phyloP scores from a whole-genome alignment of 2,113 vertebrate genomes.

The Phyllostomus discolor region DNA sequence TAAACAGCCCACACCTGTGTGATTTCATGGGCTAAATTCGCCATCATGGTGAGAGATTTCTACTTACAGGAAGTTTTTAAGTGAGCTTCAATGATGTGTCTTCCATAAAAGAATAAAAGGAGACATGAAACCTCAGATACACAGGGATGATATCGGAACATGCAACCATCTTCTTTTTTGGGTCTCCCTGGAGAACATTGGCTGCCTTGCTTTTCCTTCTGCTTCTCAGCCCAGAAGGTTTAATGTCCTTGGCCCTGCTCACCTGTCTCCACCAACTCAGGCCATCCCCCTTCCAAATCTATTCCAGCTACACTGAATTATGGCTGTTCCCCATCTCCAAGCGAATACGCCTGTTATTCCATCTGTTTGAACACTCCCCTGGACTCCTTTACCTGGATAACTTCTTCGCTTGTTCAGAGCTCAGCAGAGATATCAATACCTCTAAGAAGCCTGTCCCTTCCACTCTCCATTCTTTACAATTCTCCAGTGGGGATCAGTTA shows the following conservation, averaged over 20 bases:
- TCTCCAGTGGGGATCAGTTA: neutral
- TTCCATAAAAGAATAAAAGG: constrained; percentile 51
- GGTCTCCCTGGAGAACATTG: neutral
- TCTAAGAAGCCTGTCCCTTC: neutral
- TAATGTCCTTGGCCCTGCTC: neutral
- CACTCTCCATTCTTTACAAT: neutral
- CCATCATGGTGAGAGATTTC: constrained; percentile 61
- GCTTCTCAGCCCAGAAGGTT: neutral
- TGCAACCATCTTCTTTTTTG: neutral
- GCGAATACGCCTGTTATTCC: neutral
- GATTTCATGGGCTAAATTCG: constrained; percentile 63
- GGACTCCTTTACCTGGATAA: neutral
- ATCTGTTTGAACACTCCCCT: neutral
- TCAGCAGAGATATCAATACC: neutral
- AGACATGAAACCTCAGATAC: constrained; percentile 54
- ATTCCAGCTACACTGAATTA: neutral
- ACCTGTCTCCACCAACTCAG: neutral
- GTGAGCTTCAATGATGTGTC: constrained; percentile 55
- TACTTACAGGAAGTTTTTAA: constrained; percentile 58
- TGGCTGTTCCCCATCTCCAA: neutral
- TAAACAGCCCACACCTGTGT: constrained; percentile 53
- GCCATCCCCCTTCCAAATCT: neutral
- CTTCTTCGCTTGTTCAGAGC: neutral
- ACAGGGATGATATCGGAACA: neutral
- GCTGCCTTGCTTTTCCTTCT: neutral